These are phyloP conservation scores for Eristalis pertinax DNA, from an alignment of 2,888 invertebrate species.

Conservation along the genomic window DNA sequence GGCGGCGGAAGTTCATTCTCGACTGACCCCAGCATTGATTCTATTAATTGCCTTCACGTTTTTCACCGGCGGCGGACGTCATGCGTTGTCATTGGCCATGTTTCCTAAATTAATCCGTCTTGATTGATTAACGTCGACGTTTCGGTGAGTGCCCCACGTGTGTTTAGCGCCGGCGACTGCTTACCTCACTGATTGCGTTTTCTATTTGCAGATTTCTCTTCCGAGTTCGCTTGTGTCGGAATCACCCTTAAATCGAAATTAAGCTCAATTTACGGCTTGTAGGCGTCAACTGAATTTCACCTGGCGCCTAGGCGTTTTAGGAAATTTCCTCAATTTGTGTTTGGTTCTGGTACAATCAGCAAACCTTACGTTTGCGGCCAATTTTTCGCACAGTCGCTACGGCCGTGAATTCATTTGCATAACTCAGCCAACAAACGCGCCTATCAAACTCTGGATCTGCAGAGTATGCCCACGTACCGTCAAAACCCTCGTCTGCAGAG, in stretches of 20 bases:
- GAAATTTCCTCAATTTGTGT: neutral
- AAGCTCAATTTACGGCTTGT: no score
- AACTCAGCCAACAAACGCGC: neutral
- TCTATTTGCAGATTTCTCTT: neutral
- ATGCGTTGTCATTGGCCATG: neutral
- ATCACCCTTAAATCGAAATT: neutral
- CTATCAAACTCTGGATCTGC: neutral
- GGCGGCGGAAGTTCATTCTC: neutral
- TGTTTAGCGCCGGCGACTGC: neutral
- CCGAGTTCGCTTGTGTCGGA: neutral
- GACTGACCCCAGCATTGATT: neutral
- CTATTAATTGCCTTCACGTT: neutral
- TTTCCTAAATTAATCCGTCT: neutral
- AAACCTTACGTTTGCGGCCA: neutral
- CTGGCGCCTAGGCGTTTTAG: neutral
- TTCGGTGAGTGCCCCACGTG: neutral
- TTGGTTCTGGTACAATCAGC: neutral
- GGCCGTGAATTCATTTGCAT: neutral
- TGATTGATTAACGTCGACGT: neutral
- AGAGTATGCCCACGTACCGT: neutral
- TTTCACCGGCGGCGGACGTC: neutral
- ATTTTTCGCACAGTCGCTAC: neutral
- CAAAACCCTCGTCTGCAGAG: neutral
- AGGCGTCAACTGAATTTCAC: conserved; percentile 1
- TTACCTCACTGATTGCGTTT: neutral